Evolutionary conservation across 2,888 invertebrate species (phyloP), one percentile per base, ranked within the genome.

Genomic region (Phengaris alcon): DNA sequence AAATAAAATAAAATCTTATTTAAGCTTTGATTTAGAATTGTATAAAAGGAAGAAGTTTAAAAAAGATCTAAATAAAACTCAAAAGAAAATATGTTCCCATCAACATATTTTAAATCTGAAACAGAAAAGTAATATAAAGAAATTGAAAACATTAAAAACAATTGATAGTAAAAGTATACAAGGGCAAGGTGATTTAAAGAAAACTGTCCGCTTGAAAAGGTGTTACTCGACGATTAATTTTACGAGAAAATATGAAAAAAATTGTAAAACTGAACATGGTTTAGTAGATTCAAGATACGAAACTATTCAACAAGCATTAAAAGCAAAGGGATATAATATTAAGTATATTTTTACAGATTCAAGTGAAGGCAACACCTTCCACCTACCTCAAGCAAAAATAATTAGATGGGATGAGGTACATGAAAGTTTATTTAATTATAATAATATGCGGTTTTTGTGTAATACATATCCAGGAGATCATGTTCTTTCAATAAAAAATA

Each of bases 21-120:
- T 80, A 76, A 80, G 79, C 72, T 80, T 82, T 70, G 74, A 80
- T 72, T 76, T 82, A 76, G 81, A 82, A 59, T 80, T 81, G 75
- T 80, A 74, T 76, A 82, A 80, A 80, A 55, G 48, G 59, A 54
- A 72, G 12, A 72, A 72, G 13, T 12, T 12, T 54, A 48, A 8
- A n/a, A n/a, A 48, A 69, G 7, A n/a, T 69, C 69, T 35, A 35
- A 64, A 44, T 64, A 10, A 22, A 22, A 10, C 9, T 9, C 9
- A 59, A 59, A 64, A 64, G 5, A 69, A 69, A n/a, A 69, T 9
- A 5, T 9, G 1, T 5, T 69, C 69, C 9, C 48, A 48, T 13
- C 68, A 9, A 69, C n/a, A 69, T 48, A n/a, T 69, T n/a, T 7
- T n/a, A 13, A 46, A 10, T 69, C n/a, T n/a, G 48, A 69, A 48